Percentiles rank a stretch among this genome's conserved stretches.
Conservation (phyloP, 1,140 invertebrate genomes). For the Brachionus plicatilis region DNA sequence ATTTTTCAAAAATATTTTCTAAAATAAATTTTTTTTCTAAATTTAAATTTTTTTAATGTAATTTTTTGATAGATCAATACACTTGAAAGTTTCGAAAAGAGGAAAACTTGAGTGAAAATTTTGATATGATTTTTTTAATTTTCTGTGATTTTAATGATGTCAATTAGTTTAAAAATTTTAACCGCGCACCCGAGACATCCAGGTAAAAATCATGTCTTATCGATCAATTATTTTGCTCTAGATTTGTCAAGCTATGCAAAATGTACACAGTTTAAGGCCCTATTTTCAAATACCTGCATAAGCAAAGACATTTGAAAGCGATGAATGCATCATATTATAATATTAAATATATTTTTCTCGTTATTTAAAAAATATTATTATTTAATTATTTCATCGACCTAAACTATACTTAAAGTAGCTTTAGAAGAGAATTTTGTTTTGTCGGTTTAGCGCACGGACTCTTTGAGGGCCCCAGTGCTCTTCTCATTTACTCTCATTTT, state of each 20-base stretch:
- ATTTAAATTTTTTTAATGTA: not conserved
- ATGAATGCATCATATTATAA: not conserved
- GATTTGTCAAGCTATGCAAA: not conserved
- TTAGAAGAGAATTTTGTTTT: conserved; percentile 8
- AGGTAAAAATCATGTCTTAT: not conserved
- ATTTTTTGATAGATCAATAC: not conserved
- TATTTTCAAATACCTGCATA: not conserved
- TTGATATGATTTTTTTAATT: not conserved
- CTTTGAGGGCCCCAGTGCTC: not conserved
- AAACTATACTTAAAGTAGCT: not conserved
- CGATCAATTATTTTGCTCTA: not conserved
- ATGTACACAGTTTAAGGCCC: not conserved
- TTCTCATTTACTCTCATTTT: not conserved
- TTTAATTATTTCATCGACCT: conserved; percentile 13
- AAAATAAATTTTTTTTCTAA: not conserved
- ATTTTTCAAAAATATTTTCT: not conserved
- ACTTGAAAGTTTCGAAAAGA: not conserved
- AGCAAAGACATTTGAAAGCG: not conserved
- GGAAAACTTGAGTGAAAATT: not conserved
- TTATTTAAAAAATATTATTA: not conserved
- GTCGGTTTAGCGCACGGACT: not conserved
- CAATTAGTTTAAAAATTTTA: not conserved
- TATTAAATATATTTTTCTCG: not conserved
- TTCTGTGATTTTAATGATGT: not conserved
- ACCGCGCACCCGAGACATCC: not conserved